Conservation (phyloP, 2,797 vertebrate genomes). For the Pipistrellus pygmaeus region DNA sequence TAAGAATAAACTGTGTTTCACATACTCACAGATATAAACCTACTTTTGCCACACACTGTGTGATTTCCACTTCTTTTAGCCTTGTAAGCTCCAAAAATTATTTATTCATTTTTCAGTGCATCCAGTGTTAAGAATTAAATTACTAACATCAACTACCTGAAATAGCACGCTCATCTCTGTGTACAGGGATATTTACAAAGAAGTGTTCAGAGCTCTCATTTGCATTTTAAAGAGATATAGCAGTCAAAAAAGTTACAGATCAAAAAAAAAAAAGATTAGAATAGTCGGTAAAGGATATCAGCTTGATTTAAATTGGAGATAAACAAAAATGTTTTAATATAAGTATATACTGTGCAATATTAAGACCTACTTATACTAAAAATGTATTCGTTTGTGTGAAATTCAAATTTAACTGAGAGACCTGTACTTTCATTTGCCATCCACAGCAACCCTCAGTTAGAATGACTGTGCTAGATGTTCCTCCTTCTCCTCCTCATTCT, state of each 20-base stretch:
- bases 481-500: neutral
- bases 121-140: neutral
- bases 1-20: neutral
- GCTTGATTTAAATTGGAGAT: constrained; percentile 1
- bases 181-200: neutral
- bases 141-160: neutral
- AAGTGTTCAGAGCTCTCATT: neutral
- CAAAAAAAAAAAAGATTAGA: neutral
- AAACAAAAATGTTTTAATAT: neutral
- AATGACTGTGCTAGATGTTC: neutral
- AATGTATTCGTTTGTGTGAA: neutral
- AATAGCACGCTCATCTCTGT: neutral
- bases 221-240: constrained; percentile 20
- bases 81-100: neutral
- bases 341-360: neutral
- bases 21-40: neutral
- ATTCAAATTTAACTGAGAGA: neutral
- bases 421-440: neutral
- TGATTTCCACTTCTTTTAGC: neutral
- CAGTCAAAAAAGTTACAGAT: neutral
- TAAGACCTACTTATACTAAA: neutral
- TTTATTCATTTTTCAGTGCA: neutral
- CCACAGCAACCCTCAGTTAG: neutral
- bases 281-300: neutral
- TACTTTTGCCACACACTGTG: neutral